Evolutionary conservation across 2,113 vertebrate species (phyloP).

Genomic region (rabbit (Oryctolagus cuniculus)): mOryCun1.1 NC_091450.1:24509501-24510000

Average conservation of each 20-base stretch:
- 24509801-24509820: neutral
- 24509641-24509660: slow-evolving; percentile 1
- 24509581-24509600: neutral
- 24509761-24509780: neutral
- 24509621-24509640: slow-evolving; percentile 35
- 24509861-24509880: neutral
- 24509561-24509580: neutral
- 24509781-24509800: neutral
- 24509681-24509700: slow-evolving; percentile 20
- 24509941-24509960: neutral
- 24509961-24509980: neutral
- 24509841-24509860: rapidly evolving
- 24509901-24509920: too few species aligned
- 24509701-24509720: neutral
- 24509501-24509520: neutral
- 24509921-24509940: neutral
- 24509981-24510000: neutral
- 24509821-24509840: neutral
- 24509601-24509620: neutral
- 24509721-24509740: neutral
- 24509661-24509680: slow-evolving; percentile 37
- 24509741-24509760: neutral
- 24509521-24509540: neutral
- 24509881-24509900: neutral
- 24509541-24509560: slow-evolving; percentile 3